Evolutionary conservation across 1,140 invertebrate species (phyloP).

Genomic region (Brachionus manjavacas): DNA sequence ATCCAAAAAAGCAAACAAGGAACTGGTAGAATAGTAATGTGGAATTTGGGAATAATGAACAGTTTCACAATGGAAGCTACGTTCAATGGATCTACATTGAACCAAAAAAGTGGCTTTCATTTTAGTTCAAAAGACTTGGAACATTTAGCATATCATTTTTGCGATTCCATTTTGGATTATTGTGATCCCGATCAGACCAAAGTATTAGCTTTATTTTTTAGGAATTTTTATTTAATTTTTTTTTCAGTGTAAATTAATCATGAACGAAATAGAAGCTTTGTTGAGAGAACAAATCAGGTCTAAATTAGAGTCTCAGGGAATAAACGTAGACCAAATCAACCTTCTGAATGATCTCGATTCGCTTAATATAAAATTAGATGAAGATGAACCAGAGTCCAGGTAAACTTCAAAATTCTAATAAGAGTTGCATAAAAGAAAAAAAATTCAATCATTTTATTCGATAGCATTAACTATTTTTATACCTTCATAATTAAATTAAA

Average conservation of each 20-base stretch:
- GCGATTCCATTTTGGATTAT: conserved; percentile 82
- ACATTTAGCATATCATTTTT: conserved; percentile 77
- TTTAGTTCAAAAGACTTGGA: conserved; percentile 76
- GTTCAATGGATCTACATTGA: conserved; percentile 73
- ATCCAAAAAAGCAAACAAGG: conserved; percentile 86
- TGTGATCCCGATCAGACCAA: conserved; percentile 80
- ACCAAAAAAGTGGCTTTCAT: conserved; percentile 71
- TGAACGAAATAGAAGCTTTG: conserved; percentile 32
- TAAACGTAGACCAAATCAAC: conserved; percentile 48
- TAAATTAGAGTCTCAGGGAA: conserved; percentile 40
- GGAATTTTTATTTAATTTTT: background rate
- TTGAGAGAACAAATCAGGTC: conserved; percentile 32
- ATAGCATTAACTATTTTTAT: too few relatives aligned
- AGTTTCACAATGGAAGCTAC: conserved; percentile 91
- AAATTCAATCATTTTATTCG: too few relatives aligned
- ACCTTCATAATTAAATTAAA: too few relatives aligned
- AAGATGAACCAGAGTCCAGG: conserved; percentile 17
- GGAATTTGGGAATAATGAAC: conserved; percentile 85
- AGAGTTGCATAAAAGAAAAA: too few relatives aligned
- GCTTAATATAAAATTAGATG: conserved; percentile 33
- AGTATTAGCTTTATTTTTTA: conserved; percentile 56
- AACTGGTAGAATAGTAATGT: conserved; percentile 82
- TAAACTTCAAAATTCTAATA: background rate
- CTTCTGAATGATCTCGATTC: background rate
- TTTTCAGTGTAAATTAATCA: conserved; percentile 29